A percentile compares a stretch with the other conserved stretches of the same genome.
phyloP scores from a whole-genome alignment of 2,797 vertebrate genomes.

The Crenuchus spilurus region DNA sequence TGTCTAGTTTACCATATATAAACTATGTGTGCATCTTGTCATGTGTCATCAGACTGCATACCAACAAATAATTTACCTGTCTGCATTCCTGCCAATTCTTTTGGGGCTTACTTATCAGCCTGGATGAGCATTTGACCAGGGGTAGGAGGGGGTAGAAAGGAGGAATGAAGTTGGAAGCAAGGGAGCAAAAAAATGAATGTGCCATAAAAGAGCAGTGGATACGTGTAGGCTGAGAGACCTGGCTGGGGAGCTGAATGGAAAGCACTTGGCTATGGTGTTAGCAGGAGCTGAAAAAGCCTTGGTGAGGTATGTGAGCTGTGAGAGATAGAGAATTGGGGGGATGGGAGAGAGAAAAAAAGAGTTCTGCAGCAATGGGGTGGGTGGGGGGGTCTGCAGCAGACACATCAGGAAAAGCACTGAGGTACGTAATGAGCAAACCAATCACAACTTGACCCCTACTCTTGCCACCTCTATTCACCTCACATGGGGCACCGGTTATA shows the following conservation, averaged over 20 bases:
- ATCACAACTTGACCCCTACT: constrained; percentile 39
- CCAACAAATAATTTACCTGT: not conserved
- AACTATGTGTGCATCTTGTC: not conserved
- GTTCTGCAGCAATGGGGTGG: constrained; percentile 16
- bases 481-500: not conserved
- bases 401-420: constrained; percentile 28
- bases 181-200: constrained; percentile 4
- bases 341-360: constrained; percentile 22
- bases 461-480: constrained; percentile 11
- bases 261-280: constrained; percentile 19
- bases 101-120: not conserved
- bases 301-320: not conserved
- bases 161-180: not conserved
- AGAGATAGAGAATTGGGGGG: constrained; percentile 33
- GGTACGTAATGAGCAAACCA: constrained; percentile 23
- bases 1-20: constrained; percentile 20
- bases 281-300: constrained; percentile 21
- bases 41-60: not conserved
- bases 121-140: not conserved
- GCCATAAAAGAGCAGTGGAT: not conserved
- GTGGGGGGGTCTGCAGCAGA: constrained; percentile 13
- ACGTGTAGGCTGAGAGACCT: not conserved
- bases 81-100: not conserved
- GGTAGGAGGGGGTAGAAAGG: not conserved
- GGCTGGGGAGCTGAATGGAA: constrained; percentile 21